These are phyloP conservation scores for Amiota mariae DNA, from an alignment of 2,888 invertebrate species.

Conservation along the genomic window DNA sequence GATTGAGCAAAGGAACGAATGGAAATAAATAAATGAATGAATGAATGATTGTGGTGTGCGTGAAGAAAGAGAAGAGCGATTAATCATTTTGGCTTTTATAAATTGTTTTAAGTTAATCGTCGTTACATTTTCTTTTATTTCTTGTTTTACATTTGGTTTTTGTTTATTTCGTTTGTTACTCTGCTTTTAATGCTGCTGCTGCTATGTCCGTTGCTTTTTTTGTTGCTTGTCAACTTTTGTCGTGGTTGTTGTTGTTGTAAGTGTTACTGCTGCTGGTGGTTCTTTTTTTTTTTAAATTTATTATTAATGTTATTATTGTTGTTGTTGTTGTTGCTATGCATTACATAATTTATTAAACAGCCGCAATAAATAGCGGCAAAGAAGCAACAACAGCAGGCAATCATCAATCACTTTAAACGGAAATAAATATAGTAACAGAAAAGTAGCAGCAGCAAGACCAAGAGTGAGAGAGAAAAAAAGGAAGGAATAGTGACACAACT, in stretches of 20 bases:
- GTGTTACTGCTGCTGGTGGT: slow-evolving; percentile 4
- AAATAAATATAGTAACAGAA: slow-evolving; percentile 53
- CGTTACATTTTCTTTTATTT: not conserved
- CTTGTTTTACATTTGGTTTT: slow-evolving; percentile 12
- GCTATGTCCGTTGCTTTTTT: not conserved
- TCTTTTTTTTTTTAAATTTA: not conserved
- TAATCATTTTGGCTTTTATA: slow-evolving; percentile 26
- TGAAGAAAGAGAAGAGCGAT: slow-evolving; percentile 13
- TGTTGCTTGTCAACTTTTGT: not conserved
- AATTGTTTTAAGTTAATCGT: slow-evolving; percentile 25
- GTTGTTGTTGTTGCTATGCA: slow-evolving; percentile 2
- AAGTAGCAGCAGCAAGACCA: no score
- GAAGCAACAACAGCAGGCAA: slow-evolving; percentile 48
- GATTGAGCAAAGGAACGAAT: not conserved
- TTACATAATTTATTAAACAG: slow-evolving; percentile 16
- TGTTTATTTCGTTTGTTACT: not conserved
- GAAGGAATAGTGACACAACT: no score
- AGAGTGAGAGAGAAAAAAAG: no score
- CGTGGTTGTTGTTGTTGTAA: no score
- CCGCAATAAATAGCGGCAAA: slow-evolving; percentile 3
- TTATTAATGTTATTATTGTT: not conserved
- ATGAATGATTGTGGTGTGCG: no score
- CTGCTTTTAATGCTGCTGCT: not conserved
- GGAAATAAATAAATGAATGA: not conserved
- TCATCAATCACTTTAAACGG: slow-evolving; percentile 64